A percentile compares a stretch with the other conserved stretches of the same genome.
Evolutionary conservation across 2,797 vertebrate species (phyloP).

Genomic region (Sebastes trivittatus): DNA sequence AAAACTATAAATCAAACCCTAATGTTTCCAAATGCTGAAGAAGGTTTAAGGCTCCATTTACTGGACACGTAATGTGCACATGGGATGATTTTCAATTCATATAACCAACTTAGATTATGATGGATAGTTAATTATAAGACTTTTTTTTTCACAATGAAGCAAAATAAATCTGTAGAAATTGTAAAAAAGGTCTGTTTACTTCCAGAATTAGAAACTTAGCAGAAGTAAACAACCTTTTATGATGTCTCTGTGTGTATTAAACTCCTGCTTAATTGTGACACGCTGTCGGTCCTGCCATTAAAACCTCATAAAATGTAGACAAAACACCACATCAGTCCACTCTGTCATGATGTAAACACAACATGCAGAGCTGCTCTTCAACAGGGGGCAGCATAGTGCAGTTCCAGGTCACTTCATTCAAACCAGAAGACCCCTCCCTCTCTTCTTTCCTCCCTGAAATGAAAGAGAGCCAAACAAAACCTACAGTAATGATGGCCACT

Average conservation of each 20-base stretch:
- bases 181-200: neutral
- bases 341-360: conserved; percentile 36
- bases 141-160: too few species aligned
- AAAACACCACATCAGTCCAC: conserved; percentile 17
- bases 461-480: conserved; percentile 46
- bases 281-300: neutral
- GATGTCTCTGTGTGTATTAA: neutral
- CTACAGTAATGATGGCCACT: conserved; percentile 56
- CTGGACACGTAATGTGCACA: neutral
- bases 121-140: too few species aligned
- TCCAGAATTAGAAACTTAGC: neutral
- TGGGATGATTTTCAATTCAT: neutral
- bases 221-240: neutral
- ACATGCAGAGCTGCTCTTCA: conserved; percentile 44
- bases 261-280: neutral
- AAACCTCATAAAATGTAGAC: neutral
- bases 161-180: too few species aligned
- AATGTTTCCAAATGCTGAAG: neutral
- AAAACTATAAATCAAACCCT: neutral
- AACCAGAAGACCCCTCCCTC: conserved; percentile 5
- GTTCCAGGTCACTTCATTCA: conserved; percentile 54
- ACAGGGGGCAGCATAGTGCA: conserved; percentile 81
- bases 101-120: too few species aligned
- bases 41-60: neutral
- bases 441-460: neutral